Conservation (phyloP, 2,888 invertebrate species). For the Xestia ashworthii region DNA sequence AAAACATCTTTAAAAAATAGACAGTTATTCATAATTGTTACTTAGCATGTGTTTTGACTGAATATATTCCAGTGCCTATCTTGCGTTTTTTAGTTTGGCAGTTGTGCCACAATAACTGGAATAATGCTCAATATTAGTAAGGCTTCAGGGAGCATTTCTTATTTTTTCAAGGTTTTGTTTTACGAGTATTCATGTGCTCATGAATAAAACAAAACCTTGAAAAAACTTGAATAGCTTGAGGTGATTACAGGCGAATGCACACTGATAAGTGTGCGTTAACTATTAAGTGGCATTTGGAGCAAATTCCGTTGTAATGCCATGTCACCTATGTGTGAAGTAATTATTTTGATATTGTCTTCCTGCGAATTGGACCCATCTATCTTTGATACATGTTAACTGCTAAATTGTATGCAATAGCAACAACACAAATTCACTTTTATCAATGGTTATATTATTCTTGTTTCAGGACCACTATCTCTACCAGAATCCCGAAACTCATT, state of each 20-base stretch:
- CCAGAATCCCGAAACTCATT: neutral
- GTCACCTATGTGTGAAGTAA: too few species aligned
- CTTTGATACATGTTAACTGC: neutral
- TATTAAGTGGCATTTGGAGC: neutral
- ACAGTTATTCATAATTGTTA: neutral
- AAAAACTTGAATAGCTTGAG: too few species aligned
- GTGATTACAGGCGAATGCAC: neutral
- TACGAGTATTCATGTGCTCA: too few species aligned
- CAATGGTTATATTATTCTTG: neutral
- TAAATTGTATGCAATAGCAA: neutral
- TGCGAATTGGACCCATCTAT: neutral
- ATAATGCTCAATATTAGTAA: neutral
- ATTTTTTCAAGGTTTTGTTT: neutral
- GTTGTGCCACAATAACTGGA: neutral
- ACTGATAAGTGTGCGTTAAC: too few species aligned
- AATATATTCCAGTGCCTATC: neutral
- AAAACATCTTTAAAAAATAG: neutral
- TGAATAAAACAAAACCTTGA: too few species aligned
- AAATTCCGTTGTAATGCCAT: too few species aligned
- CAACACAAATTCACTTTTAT: neutral
- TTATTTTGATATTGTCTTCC: neutral
- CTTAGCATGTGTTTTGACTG: neutral
- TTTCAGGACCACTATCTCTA: constrained; percentile 9
- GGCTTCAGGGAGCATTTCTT: neutral
- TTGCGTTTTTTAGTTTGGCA: neutral